Conservation (phyloP, 2,113 vertebrate species). For the Columbina picui region DNA sequence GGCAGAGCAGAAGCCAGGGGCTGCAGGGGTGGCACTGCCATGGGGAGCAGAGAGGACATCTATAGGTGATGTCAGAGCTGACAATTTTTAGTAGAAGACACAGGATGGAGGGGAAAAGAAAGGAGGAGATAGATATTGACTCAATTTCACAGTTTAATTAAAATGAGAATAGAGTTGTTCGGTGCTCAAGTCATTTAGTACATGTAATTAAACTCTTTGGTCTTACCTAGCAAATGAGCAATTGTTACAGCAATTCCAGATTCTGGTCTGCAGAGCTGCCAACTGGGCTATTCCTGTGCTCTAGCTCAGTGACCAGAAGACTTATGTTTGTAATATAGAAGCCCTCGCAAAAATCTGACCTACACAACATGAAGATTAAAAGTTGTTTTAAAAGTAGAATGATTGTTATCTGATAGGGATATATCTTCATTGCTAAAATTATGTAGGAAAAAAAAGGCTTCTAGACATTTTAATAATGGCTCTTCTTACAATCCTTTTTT, state of each 20-base stretch:
- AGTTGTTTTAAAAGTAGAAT: not conserved
- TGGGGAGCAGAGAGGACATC: not conserved
- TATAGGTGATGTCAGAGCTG: not conserved
- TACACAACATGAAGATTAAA: not conserved
- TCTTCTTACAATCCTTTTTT: not conserved
- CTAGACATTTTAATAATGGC: not conserved
- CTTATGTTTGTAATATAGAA: not conserved
- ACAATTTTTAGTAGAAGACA: too few relatives aligned
- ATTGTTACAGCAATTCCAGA: not conserved
- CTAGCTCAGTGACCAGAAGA: fast-evolving
- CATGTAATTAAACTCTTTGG: not conserved
- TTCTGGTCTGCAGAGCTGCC: not conserved
- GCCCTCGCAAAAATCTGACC: not conserved
- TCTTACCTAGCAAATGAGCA: not conserved
- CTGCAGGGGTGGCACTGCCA: not conserved
- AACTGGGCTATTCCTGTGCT: not conserved
- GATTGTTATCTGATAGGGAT: not conserved
- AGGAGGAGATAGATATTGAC: not conserved
- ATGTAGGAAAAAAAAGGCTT: not conserved
- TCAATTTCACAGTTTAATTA: not conserved
- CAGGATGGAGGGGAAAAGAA: not conserved
- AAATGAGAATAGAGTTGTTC: not conserved
- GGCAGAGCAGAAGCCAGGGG: not conserved
- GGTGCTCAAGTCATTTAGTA: not conserved
- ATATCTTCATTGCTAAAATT: not conserved